These are phyloP conservation scores for Urosaurus nigricauda DNA, from an alignment of 2,797 vertebrate species.

Conservation along the genomic window DNA sequence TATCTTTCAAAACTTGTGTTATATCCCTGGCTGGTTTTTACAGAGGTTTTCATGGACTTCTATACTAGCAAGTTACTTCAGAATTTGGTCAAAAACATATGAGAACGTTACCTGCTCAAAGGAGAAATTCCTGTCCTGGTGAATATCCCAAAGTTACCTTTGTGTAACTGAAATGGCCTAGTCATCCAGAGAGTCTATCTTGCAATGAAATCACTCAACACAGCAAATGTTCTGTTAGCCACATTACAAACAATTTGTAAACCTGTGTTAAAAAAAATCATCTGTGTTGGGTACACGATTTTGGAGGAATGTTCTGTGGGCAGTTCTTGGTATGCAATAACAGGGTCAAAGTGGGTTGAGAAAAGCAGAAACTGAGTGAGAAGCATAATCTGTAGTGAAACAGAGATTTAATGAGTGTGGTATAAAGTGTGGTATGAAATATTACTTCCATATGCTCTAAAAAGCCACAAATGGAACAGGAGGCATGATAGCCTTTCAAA, in stretches of 20 bases:
- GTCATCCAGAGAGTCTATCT: neutral
- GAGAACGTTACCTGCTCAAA: neutral
- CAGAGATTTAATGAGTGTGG: constrained; percentile 69
- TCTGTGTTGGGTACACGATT: constrained; percentile 37
- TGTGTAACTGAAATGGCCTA: neutral
- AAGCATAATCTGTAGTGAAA: constrained; percentile 56
- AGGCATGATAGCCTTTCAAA: constrained; percentile 69
- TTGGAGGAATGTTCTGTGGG: constrained; percentile 53
- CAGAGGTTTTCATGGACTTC: neutral
- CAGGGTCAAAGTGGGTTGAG: constrained; percentile 55
- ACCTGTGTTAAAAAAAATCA: constrained; percentile 47
- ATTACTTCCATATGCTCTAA: constrained; percentile 67
- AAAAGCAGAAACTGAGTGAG: constrained; percentile 61
- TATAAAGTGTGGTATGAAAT: constrained; percentile 70
- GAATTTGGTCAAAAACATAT: neutral
- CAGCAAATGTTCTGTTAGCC: neutral
- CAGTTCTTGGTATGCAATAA: constrained; percentile 43
- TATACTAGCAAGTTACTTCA: neutral
- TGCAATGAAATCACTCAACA: neutral
- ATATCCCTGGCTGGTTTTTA: neutral
- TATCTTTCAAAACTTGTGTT: neutral
- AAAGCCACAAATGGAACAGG: constrained; percentile 72
- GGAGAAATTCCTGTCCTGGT: neutral
- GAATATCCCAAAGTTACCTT: neutral
- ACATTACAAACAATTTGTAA: neutral